Base-by-base conservation (phyloP, 1,140 invertebrate species). In the Portunus trituberculatus region DNA sequence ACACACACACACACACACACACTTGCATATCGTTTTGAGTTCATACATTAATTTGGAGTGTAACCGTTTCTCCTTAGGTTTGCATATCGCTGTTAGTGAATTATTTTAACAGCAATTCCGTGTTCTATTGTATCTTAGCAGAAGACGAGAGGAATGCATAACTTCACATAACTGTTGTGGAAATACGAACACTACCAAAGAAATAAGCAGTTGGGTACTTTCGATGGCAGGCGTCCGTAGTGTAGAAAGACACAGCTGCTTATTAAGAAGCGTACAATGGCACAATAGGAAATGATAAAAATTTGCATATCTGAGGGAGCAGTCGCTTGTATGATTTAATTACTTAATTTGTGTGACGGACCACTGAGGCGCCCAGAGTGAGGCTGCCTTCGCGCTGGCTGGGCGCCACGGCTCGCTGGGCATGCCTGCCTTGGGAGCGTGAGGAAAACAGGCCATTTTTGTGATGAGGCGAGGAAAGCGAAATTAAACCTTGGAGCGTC, bases 321-420 rank as follows among this genome's bases (percentile, higher is more conserved):
- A 76, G n/a, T 76, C 67, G 25, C 67, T 76, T 76, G 67, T 76
- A n/a, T 76, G 67, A 76, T 76, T n/a, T 76, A 76, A 76, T 76
- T 76, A 76, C 67, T 20, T 59, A 59, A 59, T 59, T 76, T n/a
- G 67, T 76, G 20, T 76, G 67, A 76, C 67, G 67, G 4, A 25
- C 67, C 25, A n/a, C n/a, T n/a, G 67, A 76, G 20, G 67, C 67
- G 20, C 12, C n/a, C 67, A 20, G 6, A 25, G 67, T n/a, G 67
- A 76, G 20, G 67, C 67, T n/a, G 20, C 67, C n/a, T 25, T 76
- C 16, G 6, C 20, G 20, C 67, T n/a, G 20, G 12, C 0, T 25
- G 67, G 67, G 67, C 67, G n/a, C 16, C 67, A n/a, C 67, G 67
- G 67, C 20, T 76, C 10, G n/a, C 67, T n/a, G n/a, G 67, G 16